phyloP scores from a whole-genome alignment of 1,140 invertebrate species.

The Calosoma granatense region DNA sequence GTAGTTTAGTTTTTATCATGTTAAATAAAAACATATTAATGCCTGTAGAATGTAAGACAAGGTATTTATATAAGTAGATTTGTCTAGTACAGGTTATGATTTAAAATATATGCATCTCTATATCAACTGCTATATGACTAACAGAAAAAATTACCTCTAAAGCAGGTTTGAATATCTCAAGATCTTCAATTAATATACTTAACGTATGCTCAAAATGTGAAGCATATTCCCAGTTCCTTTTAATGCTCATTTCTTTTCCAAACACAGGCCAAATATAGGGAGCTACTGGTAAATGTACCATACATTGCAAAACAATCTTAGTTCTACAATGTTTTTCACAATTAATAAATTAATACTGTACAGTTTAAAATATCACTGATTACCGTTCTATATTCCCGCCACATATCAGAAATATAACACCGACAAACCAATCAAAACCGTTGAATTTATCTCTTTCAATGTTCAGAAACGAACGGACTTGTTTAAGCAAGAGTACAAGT shows the following conservation, averaged over 20 bases:
- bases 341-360: not conserved
- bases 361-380: too few species aligned
- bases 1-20: too few species aligned
- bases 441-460: constrained; percentile 12
- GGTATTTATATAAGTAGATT: too few species aligned
- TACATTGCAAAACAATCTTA: not conserved
- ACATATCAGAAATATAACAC: constrained; percentile 15
- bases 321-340: not conserved
- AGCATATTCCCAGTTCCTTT: not conserved
- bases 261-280: constrained; percentile 15
- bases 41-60: not conserved
- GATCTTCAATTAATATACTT: not conserved
- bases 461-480: constrained; percentile 12
- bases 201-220: not conserved
- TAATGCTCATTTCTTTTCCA: not conserved
- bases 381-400: constrained; percentile 16
- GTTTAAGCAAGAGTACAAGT: constrained; percentile 16
- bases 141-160: constrained; percentile 1
- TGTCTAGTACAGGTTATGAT: too few species aligned
- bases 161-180: not conserved
- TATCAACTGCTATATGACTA: too few species aligned
- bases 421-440: constrained; percentile 19
- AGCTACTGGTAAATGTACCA: constrained; percentile 12
- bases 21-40: too few species aligned
- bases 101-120: too few species aligned